Percentiles rank a stretch among this genome's conserved stretches.
phyloP scores from a whole-genome alignment of 2,888 invertebrate species.

The Heliconius erato region DNA sequence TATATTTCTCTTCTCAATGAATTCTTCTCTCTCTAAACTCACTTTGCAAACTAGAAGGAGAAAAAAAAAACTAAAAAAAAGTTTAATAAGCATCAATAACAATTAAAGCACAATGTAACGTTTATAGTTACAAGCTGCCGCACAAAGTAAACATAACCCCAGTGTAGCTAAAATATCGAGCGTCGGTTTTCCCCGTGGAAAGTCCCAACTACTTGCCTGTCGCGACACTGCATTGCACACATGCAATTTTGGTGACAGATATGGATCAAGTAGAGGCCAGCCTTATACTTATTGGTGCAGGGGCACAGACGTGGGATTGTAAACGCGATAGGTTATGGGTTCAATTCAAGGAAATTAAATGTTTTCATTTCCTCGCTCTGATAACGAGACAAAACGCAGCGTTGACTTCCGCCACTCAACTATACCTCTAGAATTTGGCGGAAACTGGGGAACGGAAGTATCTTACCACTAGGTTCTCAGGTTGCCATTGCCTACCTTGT shows the following conservation, averaged over 20 bases:
- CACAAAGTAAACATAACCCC: conserved; percentile 37
- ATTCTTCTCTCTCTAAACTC: too few relatives aligned
- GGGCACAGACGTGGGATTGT: not conserved
- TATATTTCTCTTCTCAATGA: too few relatives aligned
- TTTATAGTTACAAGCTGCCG: not conserved
- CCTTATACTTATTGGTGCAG: not conserved
- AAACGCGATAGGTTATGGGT: not conserved
- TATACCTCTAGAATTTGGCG: too few relatives aligned
- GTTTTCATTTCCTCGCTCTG: too few relatives aligned
- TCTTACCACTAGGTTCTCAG: too few relatives aligned
- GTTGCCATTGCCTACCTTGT: too few relatives aligned
- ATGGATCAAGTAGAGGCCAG: not conserved
- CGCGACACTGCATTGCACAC: not conserved
- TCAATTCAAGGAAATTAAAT: not conserved
- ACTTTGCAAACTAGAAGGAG: too few relatives aligned
- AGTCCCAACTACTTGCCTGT: not conserved
- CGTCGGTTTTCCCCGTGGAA: conserved; percentile 13
- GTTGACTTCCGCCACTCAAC: not conserved
- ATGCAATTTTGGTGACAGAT: not conserved
- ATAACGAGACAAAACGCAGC: not conserved
- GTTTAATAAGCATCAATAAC: too few relatives aligned
- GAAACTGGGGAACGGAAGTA: too few relatives aligned
- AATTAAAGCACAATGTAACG: too few relatives aligned
- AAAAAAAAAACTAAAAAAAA: too few relatives aligned
- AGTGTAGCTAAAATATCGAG: not conserved